A percentile compares a stretch with the other conserved stretches of the same genome.
Evolutionary conservation across 2,888 invertebrate genomes (phyloP).

Genomic region (Diplolepis rosae): DNA sequence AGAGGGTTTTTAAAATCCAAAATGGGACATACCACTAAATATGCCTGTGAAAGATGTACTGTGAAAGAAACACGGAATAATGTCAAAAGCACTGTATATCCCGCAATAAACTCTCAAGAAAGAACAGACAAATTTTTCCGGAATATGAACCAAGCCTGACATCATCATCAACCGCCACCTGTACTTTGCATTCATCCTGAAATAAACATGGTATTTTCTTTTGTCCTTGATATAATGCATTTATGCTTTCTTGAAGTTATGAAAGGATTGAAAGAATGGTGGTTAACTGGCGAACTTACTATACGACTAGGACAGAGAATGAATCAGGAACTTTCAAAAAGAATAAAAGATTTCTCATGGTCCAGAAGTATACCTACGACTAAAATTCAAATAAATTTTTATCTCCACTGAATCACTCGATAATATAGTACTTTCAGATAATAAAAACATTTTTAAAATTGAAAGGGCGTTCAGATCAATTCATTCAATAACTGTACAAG

Average conservation of each 20-base stretch:
- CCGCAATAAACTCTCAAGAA: neutral
- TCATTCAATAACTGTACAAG: too few relatives aligned
- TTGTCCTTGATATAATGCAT: slow-evolving; percentile 17
- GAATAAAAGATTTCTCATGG: too few relatives aligned
- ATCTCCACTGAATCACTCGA: too few relatives aligned
- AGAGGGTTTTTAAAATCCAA: slow-evolving; percentile 32
- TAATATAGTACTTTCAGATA: too few relatives aligned
- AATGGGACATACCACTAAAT: slow-evolving; percentile 33
- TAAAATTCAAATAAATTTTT: too few relatives aligned
- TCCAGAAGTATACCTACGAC: too few relatives aligned
- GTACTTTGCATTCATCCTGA: neutral
- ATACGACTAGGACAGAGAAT: neutral
- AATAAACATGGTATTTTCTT: neutral
- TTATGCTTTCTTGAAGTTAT: neutral
- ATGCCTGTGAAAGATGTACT: slow-evolving; percentile 30
- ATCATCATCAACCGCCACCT: slow-evolving; percentile 15
- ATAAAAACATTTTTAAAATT: too few relatives aligned
- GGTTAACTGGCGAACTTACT: slow-evolving; percentile 28
- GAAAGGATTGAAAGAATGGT: slow-evolving; percentile 39
- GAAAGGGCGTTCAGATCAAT: too few relatives aligned
- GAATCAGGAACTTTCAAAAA: slow-evolving; percentile 23
- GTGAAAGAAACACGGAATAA: neutral
- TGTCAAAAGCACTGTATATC: too few relatives aligned
- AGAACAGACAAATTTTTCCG: slow-evolving; percentile 28
- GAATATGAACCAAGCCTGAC: slow-evolving; percentile 4